Percentiles rank a stretch among this genome's conserved stretches.
phyloP scores from a whole-genome alignment of 2,797 vertebrate genomes.

The Enteromius anoplus region DNA sequence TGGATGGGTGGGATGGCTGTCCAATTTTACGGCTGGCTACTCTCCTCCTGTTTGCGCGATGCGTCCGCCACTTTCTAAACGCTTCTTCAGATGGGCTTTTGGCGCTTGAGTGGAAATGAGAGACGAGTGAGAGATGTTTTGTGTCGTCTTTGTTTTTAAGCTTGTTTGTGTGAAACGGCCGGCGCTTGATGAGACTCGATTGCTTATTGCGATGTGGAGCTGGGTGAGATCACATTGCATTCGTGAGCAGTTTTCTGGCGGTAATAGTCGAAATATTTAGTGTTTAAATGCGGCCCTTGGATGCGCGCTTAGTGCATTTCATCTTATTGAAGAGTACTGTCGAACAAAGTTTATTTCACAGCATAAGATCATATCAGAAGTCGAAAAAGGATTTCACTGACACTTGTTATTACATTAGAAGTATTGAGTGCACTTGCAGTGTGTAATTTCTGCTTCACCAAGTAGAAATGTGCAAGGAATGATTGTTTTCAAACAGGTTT shows the following conservation, averaged over 20 bases:
- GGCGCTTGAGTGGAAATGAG: constrained; percentile 32
- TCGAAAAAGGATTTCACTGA: background rate
- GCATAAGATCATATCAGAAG: background rate
- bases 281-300: background rate
- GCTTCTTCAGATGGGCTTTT: constrained; percentile 53
- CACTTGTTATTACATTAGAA: background rate
- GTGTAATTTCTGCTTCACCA: background rate
- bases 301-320: background rate
- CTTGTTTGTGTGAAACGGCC: constrained; percentile 19
- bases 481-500: background rate
- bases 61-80: constrained; percentile 44
- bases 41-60: constrained; percentile 48
- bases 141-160: constrained; percentile 17
- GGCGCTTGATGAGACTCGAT: background rate
- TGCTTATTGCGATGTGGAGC: background rate
- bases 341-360: background rate
- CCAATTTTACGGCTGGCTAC: constrained; percentile 79
- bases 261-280: too few relatives aligned
- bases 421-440: background rate
- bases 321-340: background rate
- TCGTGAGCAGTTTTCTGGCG: background rate
- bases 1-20: constrained; percentile 75
- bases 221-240: background rate
- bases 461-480: background rate
- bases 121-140: constrained; percentile 24